Percentiles rank a stretch among this genome's conserved stretches.
Evolutionary conservation across 2,113 vertebrate genomes (phyloP).

Genomic region (Hemichromis elongatus): DNA sequence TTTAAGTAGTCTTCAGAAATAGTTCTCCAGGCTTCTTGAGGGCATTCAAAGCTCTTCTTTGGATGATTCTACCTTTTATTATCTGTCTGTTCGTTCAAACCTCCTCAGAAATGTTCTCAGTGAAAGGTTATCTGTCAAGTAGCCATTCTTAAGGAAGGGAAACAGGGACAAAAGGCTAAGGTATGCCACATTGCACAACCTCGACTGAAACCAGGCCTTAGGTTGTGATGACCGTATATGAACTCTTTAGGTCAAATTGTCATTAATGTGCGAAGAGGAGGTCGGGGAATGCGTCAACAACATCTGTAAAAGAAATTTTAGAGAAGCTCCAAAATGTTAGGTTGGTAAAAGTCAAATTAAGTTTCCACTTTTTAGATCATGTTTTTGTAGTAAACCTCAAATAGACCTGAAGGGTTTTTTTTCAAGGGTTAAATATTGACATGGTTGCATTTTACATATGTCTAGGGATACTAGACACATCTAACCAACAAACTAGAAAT

Average conservation of each 20-base stretch:
- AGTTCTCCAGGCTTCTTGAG: rapidly evolving
- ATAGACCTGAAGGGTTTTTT: not conserved
- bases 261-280: not conserved
- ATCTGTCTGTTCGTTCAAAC: not conserved
- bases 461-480: rapidly evolving
- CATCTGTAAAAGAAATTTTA: not conserved
- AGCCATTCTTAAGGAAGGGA: not conserved
- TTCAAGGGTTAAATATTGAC: not conserved
- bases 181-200: not conserved
- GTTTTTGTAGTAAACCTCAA: not conserved
- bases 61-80: not conserved
- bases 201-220: not conserved
- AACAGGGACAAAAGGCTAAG: not conserved
- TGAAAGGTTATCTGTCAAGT: not conserved
- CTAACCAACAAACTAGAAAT: rapidly evolving
- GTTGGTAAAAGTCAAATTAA: not conserved
- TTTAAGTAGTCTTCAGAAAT: not conserved
- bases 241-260: not conserved
- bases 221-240: not conserved
- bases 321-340: not conserved
- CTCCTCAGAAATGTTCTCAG: not conserved
- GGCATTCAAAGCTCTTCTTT: not conserved
- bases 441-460: not conserved
- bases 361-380: not conserved
- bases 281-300: rapidly evolving